phyloP scores from a whole-genome alignment of 1,140 invertebrate genomes.

The Philopotamus ludificatus region DNA sequence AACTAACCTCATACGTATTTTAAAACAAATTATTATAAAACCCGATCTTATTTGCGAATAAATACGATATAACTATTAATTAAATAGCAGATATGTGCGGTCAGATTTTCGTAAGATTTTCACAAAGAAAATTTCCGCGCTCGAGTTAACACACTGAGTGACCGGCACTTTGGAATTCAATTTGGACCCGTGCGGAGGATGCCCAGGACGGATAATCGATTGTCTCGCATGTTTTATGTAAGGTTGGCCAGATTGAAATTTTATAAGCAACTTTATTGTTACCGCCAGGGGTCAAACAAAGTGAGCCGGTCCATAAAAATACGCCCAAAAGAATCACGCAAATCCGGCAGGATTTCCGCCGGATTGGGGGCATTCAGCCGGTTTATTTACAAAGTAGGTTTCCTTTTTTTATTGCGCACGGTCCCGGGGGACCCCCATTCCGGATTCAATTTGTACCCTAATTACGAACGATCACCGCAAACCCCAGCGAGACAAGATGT shows the following conservation, averaged over 20 bases:
- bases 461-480: constrained; percentile 32
- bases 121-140: too few species aligned
- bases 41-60: too few species aligned
- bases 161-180: too few species aligned
- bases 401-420: constrained; percentile 19
- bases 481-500: constrained; percentile 21
- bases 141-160: too few species aligned
- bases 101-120: too few species aligned
- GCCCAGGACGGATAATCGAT: background rate
- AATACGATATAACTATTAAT: too few species aligned
- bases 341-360: constrained; percentile 20
- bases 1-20: too few species aligned
- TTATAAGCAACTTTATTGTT: constrained; percentile 5
- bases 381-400: constrained; percentile 32
- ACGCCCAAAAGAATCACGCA: constrained; percentile 15
- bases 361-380: constrained; percentile 14
- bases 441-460: constrained; percentile 35
- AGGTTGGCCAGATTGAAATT: constrained; percentile 5
- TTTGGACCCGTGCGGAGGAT: too few species aligned
- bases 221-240: background rate
- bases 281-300: constrained; percentile 1
- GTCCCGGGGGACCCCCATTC: constrained; percentile 20
- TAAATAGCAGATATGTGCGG: too few species aligned
- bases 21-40: too few species aligned
- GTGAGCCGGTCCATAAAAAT: constrained; percentile 11